Percentiles rank a stretch among this genome's conserved stretches.
Conservation (phyloP, 1,140 invertebrate genomes). For the Solenopsis fugax region DNA sequence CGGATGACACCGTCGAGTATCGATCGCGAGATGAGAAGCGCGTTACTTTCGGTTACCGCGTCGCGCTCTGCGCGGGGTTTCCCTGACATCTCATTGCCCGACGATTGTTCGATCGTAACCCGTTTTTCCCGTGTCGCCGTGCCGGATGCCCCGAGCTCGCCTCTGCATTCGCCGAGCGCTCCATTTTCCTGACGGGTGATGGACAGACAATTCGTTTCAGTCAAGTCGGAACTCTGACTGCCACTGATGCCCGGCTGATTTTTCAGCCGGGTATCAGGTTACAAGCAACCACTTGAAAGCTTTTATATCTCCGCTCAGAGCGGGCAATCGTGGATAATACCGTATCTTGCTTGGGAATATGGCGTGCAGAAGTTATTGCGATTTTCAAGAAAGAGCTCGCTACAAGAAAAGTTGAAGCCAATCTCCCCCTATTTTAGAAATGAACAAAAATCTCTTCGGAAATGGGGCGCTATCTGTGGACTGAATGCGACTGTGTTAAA, state of each 20-base stretch:
- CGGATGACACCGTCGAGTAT: constrained; percentile 39
- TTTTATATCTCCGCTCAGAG: not conserved
- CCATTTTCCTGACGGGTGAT: constrained; percentile 43
- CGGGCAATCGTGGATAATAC: not conserved
- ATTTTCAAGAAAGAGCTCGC: not conserved
- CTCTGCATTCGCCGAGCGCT: constrained; percentile 3
- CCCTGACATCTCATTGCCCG: constrained; percentile 36
- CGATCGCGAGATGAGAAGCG: constrained; percentile 37
- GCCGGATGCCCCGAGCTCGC: not conserved
- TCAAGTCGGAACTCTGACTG: not conserved
- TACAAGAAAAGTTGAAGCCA: not conserved
- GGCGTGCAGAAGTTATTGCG: not conserved
- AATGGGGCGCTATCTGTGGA: not conserved
- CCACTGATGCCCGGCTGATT: not conserved
- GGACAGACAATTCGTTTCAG: constrained; percentile 34
- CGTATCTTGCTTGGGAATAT: not conserved
- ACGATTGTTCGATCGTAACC: constrained; percentile 31
- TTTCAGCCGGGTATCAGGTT: constrained; percentile 1
- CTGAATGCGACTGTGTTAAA: not conserved
- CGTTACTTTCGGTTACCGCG: constrained; percentile 25
- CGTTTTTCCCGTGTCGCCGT: not conserved
- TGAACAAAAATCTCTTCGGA: not conserved
- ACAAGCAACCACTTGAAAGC: constrained; percentile 4
- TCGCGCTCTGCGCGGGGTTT: constrained; percentile 13
- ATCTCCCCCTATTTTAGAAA: not conserved